Base-by-base conservation (phyloP, 2,113 vertebrate genomes). In the Ceuthmochares aereus region DNA sequence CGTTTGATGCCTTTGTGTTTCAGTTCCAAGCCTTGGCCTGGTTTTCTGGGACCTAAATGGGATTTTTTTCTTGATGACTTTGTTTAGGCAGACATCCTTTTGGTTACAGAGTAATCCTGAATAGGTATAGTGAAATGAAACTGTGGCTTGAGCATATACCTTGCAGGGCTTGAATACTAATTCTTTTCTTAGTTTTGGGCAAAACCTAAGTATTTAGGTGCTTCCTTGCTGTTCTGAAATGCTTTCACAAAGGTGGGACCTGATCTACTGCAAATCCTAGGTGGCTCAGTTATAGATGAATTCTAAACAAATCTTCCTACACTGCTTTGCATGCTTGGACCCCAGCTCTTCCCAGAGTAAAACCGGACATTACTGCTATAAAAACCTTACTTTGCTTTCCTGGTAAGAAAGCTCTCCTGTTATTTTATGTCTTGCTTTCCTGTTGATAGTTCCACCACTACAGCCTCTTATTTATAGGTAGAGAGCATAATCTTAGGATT, bases 361-460 rank as follows among this genome's bases (percentile, higher is more conserved):
- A 85, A 55, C 17, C 4, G 3, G 19, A 58, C 0, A 0, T 62
- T 43, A 49, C 55, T 75, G 2, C 42, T 42, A 9, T 40, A 20
- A 80, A 87, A 89, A 34, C 13, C 8, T 69, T 43, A 49, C 23
- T 79, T 78, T 34, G 55, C 59, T 78, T 91, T 91, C 47, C 47
- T 87, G 51, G 16, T 80, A 64, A 69, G 36, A 80, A 73, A 85
- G 26, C 32, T 90, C 4, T 88, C 15, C 40, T 20, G 6, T 68
- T 87, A 21, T 0, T 12, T 40, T 49, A 49, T 49, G 47, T 23
- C 59, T 17, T 73, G 67, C 40, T 83, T 85, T 90, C 21, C 59
- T 73, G 21, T 26, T 52, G 45, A 3, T 90, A 58, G 10, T 91
- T 62, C 36, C 19, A 51, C 22, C n/a, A 27, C 27, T 74, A 30